Conservation (phyloP, 2,888 invertebrate species). For the Brenthis ino region DNA sequence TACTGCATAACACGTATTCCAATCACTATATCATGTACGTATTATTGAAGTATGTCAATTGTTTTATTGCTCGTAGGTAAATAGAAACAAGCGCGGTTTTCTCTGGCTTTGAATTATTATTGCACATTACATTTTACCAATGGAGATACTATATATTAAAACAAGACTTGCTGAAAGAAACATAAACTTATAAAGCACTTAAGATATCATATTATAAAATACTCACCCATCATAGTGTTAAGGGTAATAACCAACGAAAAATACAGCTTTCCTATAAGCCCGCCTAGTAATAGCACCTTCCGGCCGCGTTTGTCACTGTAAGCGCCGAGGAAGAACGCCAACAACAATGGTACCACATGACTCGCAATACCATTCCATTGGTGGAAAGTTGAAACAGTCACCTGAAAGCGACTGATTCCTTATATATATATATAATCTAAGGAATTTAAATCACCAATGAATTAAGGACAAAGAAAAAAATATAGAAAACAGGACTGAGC, state of each 20-base stretch:
- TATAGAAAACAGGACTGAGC: no score
- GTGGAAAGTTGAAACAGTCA: conserved; percentile 88
- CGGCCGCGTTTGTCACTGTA: conserved; percentile 91
- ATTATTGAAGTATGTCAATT: no score
- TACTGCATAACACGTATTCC: no score
- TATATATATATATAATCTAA: neutral
- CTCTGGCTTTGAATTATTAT: no score
- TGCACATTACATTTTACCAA: no score
- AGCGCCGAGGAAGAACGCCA: conserved; percentile 90
- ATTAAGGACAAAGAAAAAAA: neutral
- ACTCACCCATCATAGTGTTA: conserved; percentile 83
- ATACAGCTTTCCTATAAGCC: conserved; percentile 87
- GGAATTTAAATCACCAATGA: neutral
- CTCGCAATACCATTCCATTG: conserved; percentile 90
- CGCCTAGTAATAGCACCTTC: conserved; percentile 87
- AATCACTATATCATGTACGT: no score
- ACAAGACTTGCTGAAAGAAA: no score
- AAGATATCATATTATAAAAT: neutral
- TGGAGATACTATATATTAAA: no score
- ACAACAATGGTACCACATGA: conserved; percentile 87
- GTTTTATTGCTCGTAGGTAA: no score
- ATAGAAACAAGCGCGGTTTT: no score
- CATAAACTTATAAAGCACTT: neutral
- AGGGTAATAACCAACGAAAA: conserved; percentile 89
- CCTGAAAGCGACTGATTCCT: conserved; percentile 58